Conservation (phyloP, 2,113 vertebrate genomes). For the Epinephelus fuscoguttatus region DNA sequence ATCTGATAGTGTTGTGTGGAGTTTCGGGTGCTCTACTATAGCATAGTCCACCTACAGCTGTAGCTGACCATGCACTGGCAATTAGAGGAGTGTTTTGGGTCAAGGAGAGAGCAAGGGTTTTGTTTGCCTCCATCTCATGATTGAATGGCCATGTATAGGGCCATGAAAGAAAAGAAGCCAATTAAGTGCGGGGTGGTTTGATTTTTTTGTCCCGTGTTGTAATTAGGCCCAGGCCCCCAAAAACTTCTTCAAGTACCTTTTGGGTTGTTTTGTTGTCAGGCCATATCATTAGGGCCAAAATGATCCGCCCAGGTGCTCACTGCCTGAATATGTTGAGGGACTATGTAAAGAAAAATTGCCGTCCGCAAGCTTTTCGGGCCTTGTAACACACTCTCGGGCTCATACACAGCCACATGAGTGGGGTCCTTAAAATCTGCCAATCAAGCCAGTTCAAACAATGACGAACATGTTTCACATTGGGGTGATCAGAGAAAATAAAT, state of each 20-base stretch:
- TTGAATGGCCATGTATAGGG: constrained; percentile 81
- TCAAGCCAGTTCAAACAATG: constrained; percentile 55
- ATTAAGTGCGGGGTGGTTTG: constrained; percentile 80
- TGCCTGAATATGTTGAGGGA: constrained; percentile 69
- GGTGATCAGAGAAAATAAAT: constrained; percentile 36
- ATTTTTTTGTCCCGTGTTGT: constrained; percentile 80
- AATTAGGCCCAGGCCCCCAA: constrained; percentile 81
- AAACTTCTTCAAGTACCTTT: constrained; percentile 80
- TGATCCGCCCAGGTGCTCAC: constrained; percentile 79
- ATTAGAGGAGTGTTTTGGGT: constrained; percentile 82
- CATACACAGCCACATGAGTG: constrained; percentile 55
- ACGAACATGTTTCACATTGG: constrained; percentile 36
- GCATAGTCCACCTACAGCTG: constrained; percentile 65
- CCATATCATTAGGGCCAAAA: constrained; percentile 83
- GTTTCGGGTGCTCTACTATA: constrained; percentile 31
- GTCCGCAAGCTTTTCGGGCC: constrained; percentile 41
- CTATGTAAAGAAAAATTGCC: constrained; percentile 71
- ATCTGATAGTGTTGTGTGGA: constrained; percentile 27
- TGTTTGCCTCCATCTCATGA: constrained; percentile 83
- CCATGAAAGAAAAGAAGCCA: constrained; percentile 83
- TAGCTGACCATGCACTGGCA: constrained; percentile 73
- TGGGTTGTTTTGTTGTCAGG: constrained; percentile 81
- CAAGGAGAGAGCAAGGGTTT: constrained; percentile 81
- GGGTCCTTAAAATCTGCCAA: constrained; percentile 67
- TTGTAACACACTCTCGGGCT: constrained; percentile 58